A percentile compares a stretch with the other conserved stretches of the same genome.
phyloP scores from a whole-genome alignment of 1,140 invertebrate species.

The Argopecten irradians region DNA sequence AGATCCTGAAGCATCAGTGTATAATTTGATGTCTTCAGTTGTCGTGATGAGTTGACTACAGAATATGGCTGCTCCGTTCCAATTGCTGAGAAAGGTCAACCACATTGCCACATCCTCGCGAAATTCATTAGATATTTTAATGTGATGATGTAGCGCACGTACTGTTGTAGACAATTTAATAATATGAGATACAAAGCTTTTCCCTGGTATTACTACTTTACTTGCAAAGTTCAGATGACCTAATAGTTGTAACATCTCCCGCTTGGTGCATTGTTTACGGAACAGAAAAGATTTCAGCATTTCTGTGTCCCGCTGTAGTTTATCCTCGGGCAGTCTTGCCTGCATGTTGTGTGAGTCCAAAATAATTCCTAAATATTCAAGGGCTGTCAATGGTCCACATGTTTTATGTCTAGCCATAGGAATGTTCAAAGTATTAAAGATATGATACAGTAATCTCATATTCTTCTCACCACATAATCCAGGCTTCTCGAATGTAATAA shows the following conservation, averaged over 20 bases:
- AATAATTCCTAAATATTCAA: no score
- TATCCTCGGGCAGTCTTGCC: conserved; percentile 31
- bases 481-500: conserved; percentile 30
- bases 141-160: neutral
- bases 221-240: no score
- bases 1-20: no score
- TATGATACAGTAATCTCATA: conserved; percentile 26
- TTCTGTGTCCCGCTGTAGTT: no score
- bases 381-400: neutral
- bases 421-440: conserved; percentile 36
- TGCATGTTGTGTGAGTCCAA: conserved; percentile 31
- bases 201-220: no score
- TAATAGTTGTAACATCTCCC: no score
- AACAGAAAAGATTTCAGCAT: no score
- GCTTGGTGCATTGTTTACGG: no score
- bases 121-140: neutral
- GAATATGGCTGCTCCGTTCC: conserved; percentile 26
- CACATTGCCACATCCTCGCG: conserved; percentile 9
- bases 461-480: conserved; percentile 23
- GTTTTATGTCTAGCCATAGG: conserved; percentile 40
- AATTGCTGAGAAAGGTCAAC: neutral
- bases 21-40: no score
- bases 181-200: no score
- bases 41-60: no score
- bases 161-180: no score